A percentile compares a stretch with the other conserved stretches of the same genome.
These are phyloP conservation scores for Smithornis capensis DNA, from an alignment of 2,113 vertebrate species.

Conservation along the genomic window DNA sequence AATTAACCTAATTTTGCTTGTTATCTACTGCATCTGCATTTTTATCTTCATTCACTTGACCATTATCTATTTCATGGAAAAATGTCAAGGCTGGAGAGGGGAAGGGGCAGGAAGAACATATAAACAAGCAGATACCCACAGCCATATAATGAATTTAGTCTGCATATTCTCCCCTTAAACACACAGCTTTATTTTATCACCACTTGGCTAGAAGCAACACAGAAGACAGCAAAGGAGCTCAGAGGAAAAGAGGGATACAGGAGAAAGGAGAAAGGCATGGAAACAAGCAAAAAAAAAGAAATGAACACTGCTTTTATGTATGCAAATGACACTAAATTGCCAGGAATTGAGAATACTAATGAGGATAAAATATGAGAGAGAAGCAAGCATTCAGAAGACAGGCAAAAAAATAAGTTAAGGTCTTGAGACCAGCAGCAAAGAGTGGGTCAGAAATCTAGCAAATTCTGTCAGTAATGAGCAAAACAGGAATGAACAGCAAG, in stretches of 20 bases:
- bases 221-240: background rate
- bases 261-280: background rate
- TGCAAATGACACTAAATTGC: background rate
- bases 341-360: background rate
- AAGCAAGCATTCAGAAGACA: background rate
- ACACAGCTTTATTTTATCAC: background rate
- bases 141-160: background rate
- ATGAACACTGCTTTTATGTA: rapidly evolving
- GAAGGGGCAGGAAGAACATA: background rate
- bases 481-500: background rate
- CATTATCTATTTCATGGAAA: background rate
- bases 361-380: background rate
- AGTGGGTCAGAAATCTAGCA: background rate
- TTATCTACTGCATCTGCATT: background rate
- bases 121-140: background rate
- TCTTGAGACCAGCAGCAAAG: background rate
- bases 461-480: background rate
- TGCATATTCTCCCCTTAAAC: background rate
- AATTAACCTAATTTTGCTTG: background rate
- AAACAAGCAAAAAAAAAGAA: background rate
- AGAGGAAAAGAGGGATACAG: background rate
- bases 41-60: background rate
- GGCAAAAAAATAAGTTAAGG: background rate
- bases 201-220: background rate
- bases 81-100: background rate